These are phyloP conservation scores for Drosophila mercatorum DNA, from an alignment of 2,888 invertebrate species.

Conservation along the genomic window DNA sequence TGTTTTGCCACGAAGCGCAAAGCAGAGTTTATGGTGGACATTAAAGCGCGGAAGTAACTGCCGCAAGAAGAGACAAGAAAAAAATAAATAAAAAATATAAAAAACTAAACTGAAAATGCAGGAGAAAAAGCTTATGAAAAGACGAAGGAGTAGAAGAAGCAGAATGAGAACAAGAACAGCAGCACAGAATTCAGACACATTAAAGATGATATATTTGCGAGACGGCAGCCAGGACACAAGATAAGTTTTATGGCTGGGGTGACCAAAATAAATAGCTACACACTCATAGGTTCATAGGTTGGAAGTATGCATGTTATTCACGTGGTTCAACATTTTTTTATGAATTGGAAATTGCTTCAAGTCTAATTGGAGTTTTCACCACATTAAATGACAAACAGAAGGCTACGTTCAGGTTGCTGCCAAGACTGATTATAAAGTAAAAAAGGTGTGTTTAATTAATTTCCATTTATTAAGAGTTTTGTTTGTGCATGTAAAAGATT, in stretches of 20 bases:
- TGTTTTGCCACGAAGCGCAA: constrained; percentile 61
- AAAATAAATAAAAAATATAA: background rate
- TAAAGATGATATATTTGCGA: constrained; percentile 74
- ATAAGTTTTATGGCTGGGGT: constrained; percentile 63
- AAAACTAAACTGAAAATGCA: constrained; percentile 61
- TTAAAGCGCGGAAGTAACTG: constrained; percentile 76
- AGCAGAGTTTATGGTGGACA: constrained; percentile 73
- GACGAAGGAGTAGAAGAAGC: constrained; percentile 20
- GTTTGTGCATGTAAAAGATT: constrained; percentile 22
- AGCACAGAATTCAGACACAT: constrained; percentile 71
- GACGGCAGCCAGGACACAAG: constrained; percentile 63
- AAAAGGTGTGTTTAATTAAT: background rate
- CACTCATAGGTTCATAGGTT: constrained; percentile 15
- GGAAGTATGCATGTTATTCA: constrained; percentile 12
- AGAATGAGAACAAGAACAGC: constrained; percentile 23
- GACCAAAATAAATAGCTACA: constrained; percentile 37
- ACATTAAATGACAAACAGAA: background rate
- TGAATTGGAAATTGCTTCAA: constrained; percentile 20
- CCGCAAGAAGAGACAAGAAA: constrained; percentile 39
- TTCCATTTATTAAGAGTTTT: constrained; percentile 13
- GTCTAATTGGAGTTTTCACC: constrained; percentile 27
- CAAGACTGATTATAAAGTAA: background rate
- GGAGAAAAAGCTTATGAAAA: constrained; percentile 10
- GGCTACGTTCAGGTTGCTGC: background rate
- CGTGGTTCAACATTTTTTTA: background rate